Conservation (phyloP, 2,113 vertebrate genomes). For the Morone chrysops region DNA sequence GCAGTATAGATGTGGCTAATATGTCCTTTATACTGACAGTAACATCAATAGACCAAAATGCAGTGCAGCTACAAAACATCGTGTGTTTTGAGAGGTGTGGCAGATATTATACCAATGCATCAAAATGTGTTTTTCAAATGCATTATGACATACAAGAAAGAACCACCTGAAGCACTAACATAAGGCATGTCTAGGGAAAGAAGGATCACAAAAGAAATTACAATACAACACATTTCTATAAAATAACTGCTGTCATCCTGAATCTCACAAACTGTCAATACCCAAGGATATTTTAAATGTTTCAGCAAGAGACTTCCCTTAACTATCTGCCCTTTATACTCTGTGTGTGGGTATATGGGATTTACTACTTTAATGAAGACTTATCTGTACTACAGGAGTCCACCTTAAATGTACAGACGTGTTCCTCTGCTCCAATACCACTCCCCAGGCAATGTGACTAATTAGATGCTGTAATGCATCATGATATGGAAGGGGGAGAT, state of each 20-base stretch:
- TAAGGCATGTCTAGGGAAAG: not conserved
- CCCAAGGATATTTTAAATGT: not conserved
- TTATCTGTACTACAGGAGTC: conserved; percentile 34
- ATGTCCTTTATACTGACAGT: not conserved
- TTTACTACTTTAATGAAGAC: conserved; percentile 45
- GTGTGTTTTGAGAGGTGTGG: not conserved
- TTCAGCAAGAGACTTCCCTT: not conserved
- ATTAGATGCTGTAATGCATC: conserved; percentile 69
- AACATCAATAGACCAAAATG: not conserved
- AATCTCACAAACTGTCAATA: conserved; percentile 1
- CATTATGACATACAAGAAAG: not conserved
- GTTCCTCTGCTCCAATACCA: conserved; percentile 35
- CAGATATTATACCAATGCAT: not conserved
- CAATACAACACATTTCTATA: not conserved
- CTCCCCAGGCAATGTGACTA: conserved; percentile 54
- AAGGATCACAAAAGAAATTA: not conserved
- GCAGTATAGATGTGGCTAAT: not conserved
- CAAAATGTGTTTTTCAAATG: not conserved
- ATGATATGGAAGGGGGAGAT: conserved; percentile 59
- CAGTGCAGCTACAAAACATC: not conserved
- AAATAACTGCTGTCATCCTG: not conserved
- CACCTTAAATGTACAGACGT: conserved; percentile 52
- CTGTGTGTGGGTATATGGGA: conserved; percentile 13
- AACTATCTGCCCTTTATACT: conserved; percentile 8
- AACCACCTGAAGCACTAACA: not conserved